Evolutionary conservation across 2,888 invertebrate genomes (phyloP), one percentile per base, ranked within the genome.

Genomic region (Anoncus sp.): DNA sequence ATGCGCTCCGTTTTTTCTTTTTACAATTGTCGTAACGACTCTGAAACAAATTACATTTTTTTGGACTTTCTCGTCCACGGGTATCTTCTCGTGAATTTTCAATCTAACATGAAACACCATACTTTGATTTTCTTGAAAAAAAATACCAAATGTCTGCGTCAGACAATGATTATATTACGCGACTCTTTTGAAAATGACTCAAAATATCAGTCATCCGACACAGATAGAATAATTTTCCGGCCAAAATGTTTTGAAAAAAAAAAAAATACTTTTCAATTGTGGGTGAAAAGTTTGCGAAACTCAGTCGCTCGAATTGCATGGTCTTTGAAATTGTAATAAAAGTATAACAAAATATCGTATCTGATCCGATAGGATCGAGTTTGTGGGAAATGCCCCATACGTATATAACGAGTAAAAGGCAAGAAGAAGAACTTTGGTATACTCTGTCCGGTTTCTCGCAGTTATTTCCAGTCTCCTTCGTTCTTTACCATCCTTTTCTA

Each of bases 401-500:
- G 22, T 57, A 2, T 1, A 35, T 12, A 38, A 38, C 31, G 14
- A 63, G 27, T 31, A 47, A 16, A 69, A 47, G 9, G 16, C 2
- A 35, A 27, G 18, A 45, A 27, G 27, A 53, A 35, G 9, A 60
- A 47, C 27, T 72, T 60, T 9, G 45, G 31, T 55, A 24, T 40
- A 53, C 47, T 59, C 7, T 20, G 20, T 83, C 79, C 79, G 16
- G 24, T 65, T 73, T 51, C 66, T 75, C 65, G 57, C 62, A 60
- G 81, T 65, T 81, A 75, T 70, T 75, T 65, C 59, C 10, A 69
- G 71, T 51, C 72, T 71, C 63, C 71, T 60, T 59, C 60, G 38
- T 72, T 35, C 72, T 57, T 38, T 38, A 12, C 38, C 38, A 38
- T 12, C 24, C 43, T 20, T 16, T 57, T 62, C 27, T 43, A 24